phyloP scores from a whole-genome alignment of 2,888 invertebrate species.

The Miltochrista miniata region DNA sequence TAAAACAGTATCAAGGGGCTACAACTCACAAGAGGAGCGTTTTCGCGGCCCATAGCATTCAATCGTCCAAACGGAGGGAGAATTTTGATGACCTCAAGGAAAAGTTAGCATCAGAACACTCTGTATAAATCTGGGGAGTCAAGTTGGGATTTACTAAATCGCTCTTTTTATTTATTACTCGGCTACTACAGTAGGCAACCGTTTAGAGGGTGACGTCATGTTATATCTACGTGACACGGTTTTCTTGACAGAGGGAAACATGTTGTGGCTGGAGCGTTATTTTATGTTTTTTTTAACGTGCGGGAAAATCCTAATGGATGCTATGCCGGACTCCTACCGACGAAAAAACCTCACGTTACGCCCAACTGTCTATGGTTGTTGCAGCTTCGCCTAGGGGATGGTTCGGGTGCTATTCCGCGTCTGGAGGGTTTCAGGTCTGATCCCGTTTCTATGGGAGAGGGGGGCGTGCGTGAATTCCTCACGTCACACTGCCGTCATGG shows the following conservation, averaged over 20 bases:
- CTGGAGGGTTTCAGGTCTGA: too few species aligned
- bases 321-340: too few species aligned
- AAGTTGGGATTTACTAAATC: constrained; percentile 80
- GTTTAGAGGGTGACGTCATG: constrained; percentile 68
- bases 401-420: too few species aligned
- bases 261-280: neutral
- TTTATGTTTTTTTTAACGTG: too few species aligned
- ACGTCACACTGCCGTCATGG: too few species aligned
- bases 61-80: constrained; percentile 78
- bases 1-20: constrained; percentile 69
- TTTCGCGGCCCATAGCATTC: constrained; percentile 81
- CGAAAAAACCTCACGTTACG: too few species aligned
- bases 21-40: constrained; percentile 73
- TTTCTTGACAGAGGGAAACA: constrained; percentile 46
- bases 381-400: too few species aligned
- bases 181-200: constrained; percentile 65
- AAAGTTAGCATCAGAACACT: constrained; percentile 75
- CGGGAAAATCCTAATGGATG: too few species aligned
- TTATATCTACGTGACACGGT: constrained; percentile 60
- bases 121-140: constrained; percentile 78
- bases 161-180: constrained; percentile 78
- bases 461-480: too few species aligned
- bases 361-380: too few species aligned
- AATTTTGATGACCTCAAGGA: constrained; percentile 80
- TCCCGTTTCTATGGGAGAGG: too few species aligned